phyloP scores from a whole-genome alignment of 1,140 invertebrate genomes.

The Ostrea edulis region DNA sequence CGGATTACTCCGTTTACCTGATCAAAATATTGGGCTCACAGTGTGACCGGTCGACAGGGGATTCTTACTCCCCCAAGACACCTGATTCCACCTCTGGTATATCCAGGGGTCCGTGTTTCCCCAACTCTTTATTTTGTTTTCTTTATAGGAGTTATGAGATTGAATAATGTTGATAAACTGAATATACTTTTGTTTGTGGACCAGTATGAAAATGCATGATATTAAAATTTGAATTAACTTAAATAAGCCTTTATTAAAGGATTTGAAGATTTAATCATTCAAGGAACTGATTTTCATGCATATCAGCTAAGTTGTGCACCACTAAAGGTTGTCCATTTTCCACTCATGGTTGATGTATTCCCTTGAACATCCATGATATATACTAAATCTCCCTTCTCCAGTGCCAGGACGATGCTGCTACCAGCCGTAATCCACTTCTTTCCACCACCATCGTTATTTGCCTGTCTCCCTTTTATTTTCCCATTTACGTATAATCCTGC shows the following conservation, averaged over 20 bases:
- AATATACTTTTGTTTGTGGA: background rate
- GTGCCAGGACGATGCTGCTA: background rate
- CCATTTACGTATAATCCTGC: background rate
- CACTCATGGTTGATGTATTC: background rate
- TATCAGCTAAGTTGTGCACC: background rate
- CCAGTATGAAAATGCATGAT: background rate
- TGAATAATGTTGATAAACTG: background rate
- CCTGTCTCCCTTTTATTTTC: background rate
- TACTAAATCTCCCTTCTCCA: background rate
- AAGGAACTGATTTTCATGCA: background rate
- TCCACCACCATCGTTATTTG: background rate
- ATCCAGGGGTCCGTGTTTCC: too few relatives aligned
- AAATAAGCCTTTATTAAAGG: background rate
- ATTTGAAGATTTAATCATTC: too few relatives aligned
- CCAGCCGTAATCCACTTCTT: background rate
- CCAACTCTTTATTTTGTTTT: too few relatives aligned
- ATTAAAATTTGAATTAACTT: background rate
- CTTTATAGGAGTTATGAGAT: too few relatives aligned
- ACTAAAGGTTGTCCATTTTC: background rate
- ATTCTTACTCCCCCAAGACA: too few relatives aligned
- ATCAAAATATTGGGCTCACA: too few relatives aligned
- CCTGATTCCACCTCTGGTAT: too few relatives aligned
- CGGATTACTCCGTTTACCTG: too few relatives aligned
- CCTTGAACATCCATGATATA: background rate
- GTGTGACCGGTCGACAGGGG: too few relatives aligned